phyloP scores from a whole-genome alignment of 2,888 invertebrate species.

The Dynastes maya region DNA sequence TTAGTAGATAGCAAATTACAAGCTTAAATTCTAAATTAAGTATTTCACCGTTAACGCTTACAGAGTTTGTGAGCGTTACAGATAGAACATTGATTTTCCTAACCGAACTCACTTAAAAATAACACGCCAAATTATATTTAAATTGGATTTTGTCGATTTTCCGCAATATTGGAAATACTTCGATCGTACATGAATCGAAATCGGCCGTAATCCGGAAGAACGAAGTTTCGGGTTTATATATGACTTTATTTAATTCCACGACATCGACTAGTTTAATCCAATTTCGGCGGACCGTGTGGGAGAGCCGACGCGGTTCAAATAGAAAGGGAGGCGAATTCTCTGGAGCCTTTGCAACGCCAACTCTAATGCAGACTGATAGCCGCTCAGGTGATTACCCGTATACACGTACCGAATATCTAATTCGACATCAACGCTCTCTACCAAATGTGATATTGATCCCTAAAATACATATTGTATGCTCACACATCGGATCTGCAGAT shows the following conservation, averaged over 20 bases:
- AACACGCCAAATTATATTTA: neutral
- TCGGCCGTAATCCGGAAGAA: constrained; percentile 44
- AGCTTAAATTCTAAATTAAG: too few relatives aligned
- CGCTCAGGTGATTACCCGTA: constrained; percentile 58
- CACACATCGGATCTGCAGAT: too few relatives aligned
- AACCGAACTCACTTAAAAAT: neutral
- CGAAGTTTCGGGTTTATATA: constrained; percentile 57
- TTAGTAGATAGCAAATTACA: too few relatives aligned
- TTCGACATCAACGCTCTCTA: constrained; percentile 25
- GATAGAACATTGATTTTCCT: neutral
- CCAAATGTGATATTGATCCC: constrained; percentile 45
- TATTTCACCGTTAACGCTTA: too few relatives aligned
- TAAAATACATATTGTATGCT: too few relatives aligned
- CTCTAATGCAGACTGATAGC: constrained; percentile 59
- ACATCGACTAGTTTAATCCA: constrained; percentile 65
- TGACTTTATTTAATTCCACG: constrained; percentile 62
- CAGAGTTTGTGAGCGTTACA: too few relatives aligned
- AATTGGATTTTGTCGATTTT: constrained; percentile 19
- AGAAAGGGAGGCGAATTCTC: constrained; percentile 58
- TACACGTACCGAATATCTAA: constrained; percentile 54
- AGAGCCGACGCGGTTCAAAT: constrained; percentile 60
- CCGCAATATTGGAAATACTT: neutral
- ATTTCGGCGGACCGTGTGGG: constrained; percentile 60
- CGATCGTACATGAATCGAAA: too few relatives aligned
- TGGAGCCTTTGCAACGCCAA: constrained; percentile 54